Evolutionary conservation across 1,140 invertebrate species (phyloP), one percentile per base, ranked within the genome.

Genomic region (Antheraea pernyi): DNA sequence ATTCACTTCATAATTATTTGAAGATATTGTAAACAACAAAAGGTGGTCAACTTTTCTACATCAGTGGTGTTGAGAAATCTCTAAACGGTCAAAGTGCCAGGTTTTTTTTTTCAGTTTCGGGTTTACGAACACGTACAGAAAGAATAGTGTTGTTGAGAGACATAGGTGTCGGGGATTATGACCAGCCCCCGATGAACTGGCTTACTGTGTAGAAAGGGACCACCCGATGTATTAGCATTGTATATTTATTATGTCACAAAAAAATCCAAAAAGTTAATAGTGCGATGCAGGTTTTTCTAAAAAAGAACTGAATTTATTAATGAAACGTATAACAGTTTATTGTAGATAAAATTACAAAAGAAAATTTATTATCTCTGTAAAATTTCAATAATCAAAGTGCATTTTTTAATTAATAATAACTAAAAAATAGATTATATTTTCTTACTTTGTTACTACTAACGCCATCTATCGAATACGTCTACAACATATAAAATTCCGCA

Each of bases 191-290:
- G 67, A 75, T 30, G 48, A 10, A 79, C 85, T 83, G 78, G 76
- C 70, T 78, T 70, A 78, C 85, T 87, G 78, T 67, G 80, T 85
- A 85, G 83, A 84, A 78, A 71, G 19, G 70, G 77, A 84, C 74
- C 83, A 83, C 85, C 70, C 62, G 59, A 18, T 10, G 3, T 18
- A 10, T 0, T 10, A 7, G 16, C 19, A n/a, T n/a, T 8, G 10
- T 10, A 19, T 7, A n/a, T 37, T 19, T 0, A 8, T 37, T 60
- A n/a, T 60, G 58, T 6, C 19, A n/a, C 0, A 22, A 59, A 18
- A 37, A 16, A 42, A 7, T 8, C 7, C 7, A 19, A 73, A 81
- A 83, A 69, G 69, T 73, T 53, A n/a, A 78, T 78, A 79, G 70
- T 77, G 83, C 69, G 82, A 79, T 85, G 53, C 46, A 80, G 71